A percentile compares a stretch with the other conserved stretches of the same genome.
Conservation (phyloP, 1,140 invertebrate genomes). For the Chrysoperla carnea region DNA sequence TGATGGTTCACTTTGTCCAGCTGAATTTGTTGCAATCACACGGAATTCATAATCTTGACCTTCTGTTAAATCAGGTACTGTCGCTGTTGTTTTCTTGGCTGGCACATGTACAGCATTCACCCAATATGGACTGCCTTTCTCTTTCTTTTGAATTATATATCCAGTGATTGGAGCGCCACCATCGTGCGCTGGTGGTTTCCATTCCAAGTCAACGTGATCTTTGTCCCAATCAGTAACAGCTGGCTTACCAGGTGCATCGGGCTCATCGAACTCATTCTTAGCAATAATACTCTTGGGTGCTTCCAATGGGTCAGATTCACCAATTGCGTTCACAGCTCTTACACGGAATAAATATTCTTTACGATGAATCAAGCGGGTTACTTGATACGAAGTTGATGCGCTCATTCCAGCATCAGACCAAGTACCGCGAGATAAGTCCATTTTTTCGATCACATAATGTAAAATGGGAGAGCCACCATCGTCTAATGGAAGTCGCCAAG, state of each 20-base stretch:
- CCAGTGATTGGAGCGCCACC: constrained; percentile 82
- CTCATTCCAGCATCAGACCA: constrained; percentile 90
- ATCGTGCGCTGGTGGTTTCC: constrained; percentile 70
- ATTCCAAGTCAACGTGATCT: constrained; percentile 80
- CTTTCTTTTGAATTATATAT: constrained; percentile 93
- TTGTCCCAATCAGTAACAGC: constrained; percentile 82
- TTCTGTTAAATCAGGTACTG: constrained; percentile 76
- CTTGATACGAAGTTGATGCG: constrained; percentile 62
- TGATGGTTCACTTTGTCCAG: constrained; percentile 87
- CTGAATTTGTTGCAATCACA: constrained; percentile 86
- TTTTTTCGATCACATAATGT: constrained; percentile 96
- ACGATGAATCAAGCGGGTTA: constrained; percentile 71
- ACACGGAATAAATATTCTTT: constrained; percentile 88
- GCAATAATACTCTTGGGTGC: constrained; percentile 75
- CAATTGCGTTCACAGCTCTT: constrained; percentile 87
- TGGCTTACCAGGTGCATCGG: constrained; percentile 79
- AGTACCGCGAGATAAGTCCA: constrained; percentile 84
- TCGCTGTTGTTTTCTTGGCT: constrained; percentile 51
- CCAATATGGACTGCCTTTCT: constrained; percentile 81
- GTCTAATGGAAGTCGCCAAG: constrained; percentile 68
- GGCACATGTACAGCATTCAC: constrained; percentile 76
- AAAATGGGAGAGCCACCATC: constrained; percentile 86
- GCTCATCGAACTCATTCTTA: constrained; percentile 88
- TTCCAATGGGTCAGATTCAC: constrained; percentile 81
- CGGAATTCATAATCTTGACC: constrained; percentile 95